These are phyloP conservation scores for Cacatua alba DNA, from an alignment of 2,113 vertebrate species.

Conservation along the genomic window DNA sequence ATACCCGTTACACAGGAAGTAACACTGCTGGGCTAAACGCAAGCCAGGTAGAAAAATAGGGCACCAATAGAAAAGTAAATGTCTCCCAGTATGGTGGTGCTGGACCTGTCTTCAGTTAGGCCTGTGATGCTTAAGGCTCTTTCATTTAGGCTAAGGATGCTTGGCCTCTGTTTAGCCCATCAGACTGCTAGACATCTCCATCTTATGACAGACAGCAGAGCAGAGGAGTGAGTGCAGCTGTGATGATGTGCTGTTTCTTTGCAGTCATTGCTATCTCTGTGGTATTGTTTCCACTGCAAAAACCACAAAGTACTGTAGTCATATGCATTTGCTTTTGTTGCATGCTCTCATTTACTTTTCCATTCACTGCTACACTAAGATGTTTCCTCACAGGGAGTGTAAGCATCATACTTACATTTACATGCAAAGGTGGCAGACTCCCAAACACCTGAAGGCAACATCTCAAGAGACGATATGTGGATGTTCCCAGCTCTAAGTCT, in stretches of 20 bases:
- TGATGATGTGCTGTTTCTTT: background rate
- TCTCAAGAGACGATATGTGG: background rate
- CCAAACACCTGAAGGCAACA: background rate
- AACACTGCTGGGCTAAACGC: background rate
- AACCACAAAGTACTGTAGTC: background rate
- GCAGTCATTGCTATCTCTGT: background rate
- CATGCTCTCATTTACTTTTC: background rate
- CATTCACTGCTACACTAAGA: background rate
- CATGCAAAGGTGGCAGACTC: background rate
- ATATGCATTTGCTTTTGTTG: background rate
- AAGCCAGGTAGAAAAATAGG: background rate
- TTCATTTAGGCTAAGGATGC: background rate
- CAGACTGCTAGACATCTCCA: background rate
- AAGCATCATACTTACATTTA: background rate
- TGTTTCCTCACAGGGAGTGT: background rate
- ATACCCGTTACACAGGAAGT: background rate
- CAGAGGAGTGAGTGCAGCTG: background rate
- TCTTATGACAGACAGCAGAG: background rate
- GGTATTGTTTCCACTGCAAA: constrained; percentile 21
- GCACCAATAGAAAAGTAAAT: background rate
- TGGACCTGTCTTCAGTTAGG: background rate
- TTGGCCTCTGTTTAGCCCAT: background rate
- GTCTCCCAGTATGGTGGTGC: fast-evolving
- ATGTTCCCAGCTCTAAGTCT: background rate
- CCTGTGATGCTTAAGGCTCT: background rate